Base-by-base conservation (phyloP, 2,113 vertebrate genomes). In the Bubo blakistoni region DNA sequence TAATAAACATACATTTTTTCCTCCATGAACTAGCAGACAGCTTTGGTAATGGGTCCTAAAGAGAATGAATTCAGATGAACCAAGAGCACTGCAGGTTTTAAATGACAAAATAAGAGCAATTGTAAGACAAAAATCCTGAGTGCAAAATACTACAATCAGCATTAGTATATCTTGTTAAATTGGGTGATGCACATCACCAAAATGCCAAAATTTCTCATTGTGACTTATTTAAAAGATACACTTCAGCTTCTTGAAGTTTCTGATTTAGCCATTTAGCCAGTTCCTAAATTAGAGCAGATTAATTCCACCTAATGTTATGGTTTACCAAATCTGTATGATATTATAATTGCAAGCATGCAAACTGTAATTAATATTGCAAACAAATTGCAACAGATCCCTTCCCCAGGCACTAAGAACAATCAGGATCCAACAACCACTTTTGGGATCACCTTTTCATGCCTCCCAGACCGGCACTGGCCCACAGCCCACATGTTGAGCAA, bases 401-500 rank as follows among this genome's bases (percentile, higher is more conserved):
- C 19, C 19, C 10, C 0, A 3, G 59, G 21, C 49, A 34, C 51
- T 36, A 25, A 62, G 54, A 61, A 29, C 0, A 1, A 32, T 21
- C 20, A 36, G 27, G 11, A 76, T 40, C 24, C 62, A 55, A n/a
- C 15, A 88, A 4, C 6, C 40, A 26, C n/a, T 51, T 76, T 49
- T 20, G 32, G 27, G 11, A 40, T 51, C 40, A 19, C 32, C 16
- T 74, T 73, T 40, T 30, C 72, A 29, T 1, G 16, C 29, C 42
- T 69, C 29, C 40, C 51, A 59, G 27, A 27, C 2, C 0, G 0
- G 16, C 2, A 0, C 67, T 80, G 32, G 46, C 52, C 46, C 1
- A 0, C 57, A 61, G 58, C 40, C 32, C 38, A 10, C 13, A 2
- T 8, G 18, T 7, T 25, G 79, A 65, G n/a, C 0, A 0, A 16